Conservation (phyloP, 2,113 vertebrate species). For the Henicopernis longicauda region DNA sequence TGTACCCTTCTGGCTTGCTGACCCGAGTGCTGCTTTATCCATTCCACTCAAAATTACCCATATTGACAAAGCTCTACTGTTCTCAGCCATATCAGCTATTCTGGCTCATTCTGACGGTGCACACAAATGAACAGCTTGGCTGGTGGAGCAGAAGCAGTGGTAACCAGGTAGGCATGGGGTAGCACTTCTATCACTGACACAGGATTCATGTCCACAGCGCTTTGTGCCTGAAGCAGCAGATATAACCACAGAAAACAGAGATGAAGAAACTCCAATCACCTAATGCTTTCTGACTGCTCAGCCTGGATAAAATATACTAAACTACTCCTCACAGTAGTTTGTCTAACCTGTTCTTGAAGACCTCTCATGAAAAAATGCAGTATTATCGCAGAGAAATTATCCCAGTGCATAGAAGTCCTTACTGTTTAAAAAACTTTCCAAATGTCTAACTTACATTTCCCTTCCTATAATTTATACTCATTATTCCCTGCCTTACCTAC, state of each 20-base stretch:
- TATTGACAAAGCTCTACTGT: neutral
- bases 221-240: neutral
- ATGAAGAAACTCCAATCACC: neutral
- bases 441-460: neutral
- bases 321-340: neutral
- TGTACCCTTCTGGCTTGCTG: neutral
- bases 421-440: neutral
- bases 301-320: neutral
- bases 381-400: neutral
- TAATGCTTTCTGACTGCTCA: neutral
- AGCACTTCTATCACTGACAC: neutral
- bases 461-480: neutral
- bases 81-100: neutral
- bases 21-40: neutral
- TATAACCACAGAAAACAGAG: neutral
- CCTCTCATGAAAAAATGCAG: neutral
- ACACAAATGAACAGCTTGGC: neutral
- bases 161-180: neutral
- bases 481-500: neutral
- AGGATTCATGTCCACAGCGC: neutral
- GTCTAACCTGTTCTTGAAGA: neutral
- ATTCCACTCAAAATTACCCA: neutral
- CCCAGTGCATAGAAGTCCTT: neutral
- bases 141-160: neutral
- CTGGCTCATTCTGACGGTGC: neutral